Conservation (phyloP, 1,140 invertebrate genomes). For the Telenomus remus region DNA sequence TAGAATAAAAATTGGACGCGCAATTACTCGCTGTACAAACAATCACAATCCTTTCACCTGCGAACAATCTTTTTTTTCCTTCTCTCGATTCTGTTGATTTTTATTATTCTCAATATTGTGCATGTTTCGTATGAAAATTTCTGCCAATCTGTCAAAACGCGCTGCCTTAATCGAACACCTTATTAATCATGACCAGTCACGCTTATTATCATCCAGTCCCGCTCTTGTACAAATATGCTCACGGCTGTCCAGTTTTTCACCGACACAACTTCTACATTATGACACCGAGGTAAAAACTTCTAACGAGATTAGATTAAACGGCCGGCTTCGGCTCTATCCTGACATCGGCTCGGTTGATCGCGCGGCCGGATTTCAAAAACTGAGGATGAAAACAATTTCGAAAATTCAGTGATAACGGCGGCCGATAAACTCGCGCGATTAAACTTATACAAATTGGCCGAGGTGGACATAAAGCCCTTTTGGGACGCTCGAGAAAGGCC, state of each 20-base stretch:
- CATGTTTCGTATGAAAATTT: too few species aligned
- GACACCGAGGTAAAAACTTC: conserved; percentile 48
- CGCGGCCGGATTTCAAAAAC: background rate
- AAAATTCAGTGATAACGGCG: conserved; percentile 29
- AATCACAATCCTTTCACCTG: conserved; percentile 18
- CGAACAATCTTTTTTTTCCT: too few species aligned
- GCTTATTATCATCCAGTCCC: conserved; percentile 44
- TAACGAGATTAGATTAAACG: conserved; percentile 37
- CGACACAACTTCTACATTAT: conserved; percentile 50
- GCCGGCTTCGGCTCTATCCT: conserved; percentile 39
- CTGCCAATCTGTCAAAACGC: background rate
- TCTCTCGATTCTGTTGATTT: too few species aligned
- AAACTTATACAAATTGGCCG: conserved; percentile 32
- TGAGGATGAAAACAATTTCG: conserved; percentile 29
- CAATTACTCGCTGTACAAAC: background rate
- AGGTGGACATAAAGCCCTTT: too few species aligned
- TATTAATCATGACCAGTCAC: conserved; percentile 39
- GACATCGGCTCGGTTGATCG: conserved; percentile 27
- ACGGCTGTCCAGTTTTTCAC: conserved; percentile 50
- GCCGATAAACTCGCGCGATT: conserved; percentile 12
- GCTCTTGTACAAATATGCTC: conserved; percentile 50
- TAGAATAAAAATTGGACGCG: too few species aligned
- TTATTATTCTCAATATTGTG: too few species aligned
- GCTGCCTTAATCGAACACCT: conserved; percentile 31
- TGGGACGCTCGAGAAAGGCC: background rate